Conservation (phyloP, 1,140 invertebrate genomes). For the Solenopsis invicta region DNA sequence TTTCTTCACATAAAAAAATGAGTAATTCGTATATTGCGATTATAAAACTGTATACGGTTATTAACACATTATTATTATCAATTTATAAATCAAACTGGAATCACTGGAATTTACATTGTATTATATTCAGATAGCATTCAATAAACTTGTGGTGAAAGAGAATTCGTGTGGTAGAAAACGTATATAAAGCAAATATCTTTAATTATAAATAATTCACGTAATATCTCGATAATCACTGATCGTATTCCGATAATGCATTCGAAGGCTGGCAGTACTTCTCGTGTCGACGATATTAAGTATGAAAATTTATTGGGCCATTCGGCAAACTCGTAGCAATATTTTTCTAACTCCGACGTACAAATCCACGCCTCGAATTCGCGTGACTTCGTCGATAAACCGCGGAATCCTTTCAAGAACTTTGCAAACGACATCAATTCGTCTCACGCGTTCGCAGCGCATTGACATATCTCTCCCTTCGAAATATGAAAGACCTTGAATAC, state of each 20-base stretch:
- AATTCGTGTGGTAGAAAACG: not conserved
- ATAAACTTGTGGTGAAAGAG: not conserved
- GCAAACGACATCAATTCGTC: constrained; percentile 73
- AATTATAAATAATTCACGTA: not conserved
- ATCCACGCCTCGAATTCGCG: constrained; percentile 76
- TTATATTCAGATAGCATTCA: not conserved
- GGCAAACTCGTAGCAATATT: constrained; percentile 35
- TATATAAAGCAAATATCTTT: not conserved
- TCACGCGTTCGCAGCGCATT: constrained; percentile 34
- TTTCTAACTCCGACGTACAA: constrained; percentile 45
- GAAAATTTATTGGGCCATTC: constrained; percentile 49
- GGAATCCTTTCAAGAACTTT: constrained; percentile 65
- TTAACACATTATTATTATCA: not conserved
- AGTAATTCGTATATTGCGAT: not conserved
- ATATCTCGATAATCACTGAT: constrained; percentile 39
- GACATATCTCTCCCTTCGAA: constrained; percentile 32
- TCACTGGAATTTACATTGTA: not conserved
- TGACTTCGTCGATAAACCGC: constrained; percentile 70
- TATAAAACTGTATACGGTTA: not conserved
- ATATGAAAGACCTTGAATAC: constrained; percentile 33
- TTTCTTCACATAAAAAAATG: not conserved
- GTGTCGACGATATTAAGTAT: not conserved
- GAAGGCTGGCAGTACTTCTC: not conserved
- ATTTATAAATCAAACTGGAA: not conserved
- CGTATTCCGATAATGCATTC: not conserved